A percentile compares a stretch with the other conserved stretches of the same genome.
Evolutionary conservation across 2,113 vertebrate species (phyloP).

Genomic region (Lasiurus borealis): DNA sequence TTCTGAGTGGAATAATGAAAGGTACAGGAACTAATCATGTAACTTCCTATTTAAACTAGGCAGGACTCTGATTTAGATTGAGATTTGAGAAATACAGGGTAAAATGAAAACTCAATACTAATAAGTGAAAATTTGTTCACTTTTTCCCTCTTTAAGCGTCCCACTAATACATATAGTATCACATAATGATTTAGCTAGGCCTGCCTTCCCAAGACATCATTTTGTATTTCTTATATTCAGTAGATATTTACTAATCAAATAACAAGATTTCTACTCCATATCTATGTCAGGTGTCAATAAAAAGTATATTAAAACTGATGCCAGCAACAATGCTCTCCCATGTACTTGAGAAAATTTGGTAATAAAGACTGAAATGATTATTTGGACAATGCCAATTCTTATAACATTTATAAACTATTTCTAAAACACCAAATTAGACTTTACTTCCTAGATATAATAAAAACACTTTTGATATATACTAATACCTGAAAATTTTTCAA

Average conservation of each 20-base stretch:
- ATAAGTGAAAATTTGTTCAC: background rate
- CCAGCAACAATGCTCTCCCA: background rate
- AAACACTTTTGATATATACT: conserved; percentile 9
- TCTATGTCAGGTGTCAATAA: conserved; percentile 11
- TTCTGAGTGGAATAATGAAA: background rate
- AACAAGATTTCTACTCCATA: conserved; percentile 32
- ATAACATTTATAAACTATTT: conserved; percentile 51
- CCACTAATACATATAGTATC: background rate
- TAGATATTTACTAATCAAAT: conserved; percentile 38
- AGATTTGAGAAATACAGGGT: background rate
- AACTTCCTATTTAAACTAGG: background rate
- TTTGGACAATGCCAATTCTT: background rate
- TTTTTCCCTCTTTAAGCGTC: background rate
- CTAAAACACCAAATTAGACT: background rate
- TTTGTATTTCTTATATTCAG: conserved; percentile 38
- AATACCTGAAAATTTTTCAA: conserved; percentile 21
- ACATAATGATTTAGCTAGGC: conserved; percentile 15
- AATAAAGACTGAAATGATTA: conserved; percentile 24
- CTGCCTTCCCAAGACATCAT: background rate
- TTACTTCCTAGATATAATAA: conserved; percentile 26
- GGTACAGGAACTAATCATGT: background rate
- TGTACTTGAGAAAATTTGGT: background rate
- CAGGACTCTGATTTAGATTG: background rate
- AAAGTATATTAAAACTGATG: conserved; percentile 37
- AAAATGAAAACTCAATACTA: conserved; percentile 13